Base-by-base conservation (phyloP, 1,140 invertebrate species). In the Saxidomus purpurata region DNA sequence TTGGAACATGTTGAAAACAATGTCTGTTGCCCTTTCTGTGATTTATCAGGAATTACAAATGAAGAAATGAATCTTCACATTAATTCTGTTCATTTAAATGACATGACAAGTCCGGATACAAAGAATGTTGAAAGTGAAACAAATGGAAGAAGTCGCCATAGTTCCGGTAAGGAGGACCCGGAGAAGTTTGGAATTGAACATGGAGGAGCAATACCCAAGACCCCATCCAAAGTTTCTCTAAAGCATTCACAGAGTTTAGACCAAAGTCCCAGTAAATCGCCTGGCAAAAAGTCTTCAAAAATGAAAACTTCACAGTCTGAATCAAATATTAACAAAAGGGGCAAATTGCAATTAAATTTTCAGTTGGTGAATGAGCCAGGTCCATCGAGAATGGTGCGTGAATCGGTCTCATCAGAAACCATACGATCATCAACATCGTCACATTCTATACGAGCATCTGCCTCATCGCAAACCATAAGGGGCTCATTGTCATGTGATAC, bases 11-110 rank as follows among this genome's bases (percentile, higher is more conserved):
- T 98, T 6, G 97, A 98, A 87, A 97, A 97, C 8, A 97, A 97
- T 80, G 97, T 97, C 25, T 97, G 97, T 43, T 98, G 98, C 94
- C 98, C 98, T 0, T 98, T 98, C 94, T 98, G 98, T 95, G 97
- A 98, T 94, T 96, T 98, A 52, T 97, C 97, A 17, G 97, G 97
- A 87, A 94, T 97, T 17, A 97, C 97, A 28, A 96, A 97, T 8
- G 97, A 97, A 22, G 97, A 98, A 95, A 97, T 98, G 95, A 95
- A 97, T 81, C 94, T 97, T 19, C 98, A 98, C 94, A 97, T 98
- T 1, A 98, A 98, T 95, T 97, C 97, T 88, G 97, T 97, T 22
- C 98, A 98, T 95, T 96, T 98, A 61, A 97, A 98, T 94, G 98
- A 92, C 38, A 67, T 86, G 52, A 81, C 88, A 36, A 91, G 85